Evolutionary conservation across 1,140 invertebrate genomes (phyloP).

Genomic region (Trichonephila clavipes): DNA sequence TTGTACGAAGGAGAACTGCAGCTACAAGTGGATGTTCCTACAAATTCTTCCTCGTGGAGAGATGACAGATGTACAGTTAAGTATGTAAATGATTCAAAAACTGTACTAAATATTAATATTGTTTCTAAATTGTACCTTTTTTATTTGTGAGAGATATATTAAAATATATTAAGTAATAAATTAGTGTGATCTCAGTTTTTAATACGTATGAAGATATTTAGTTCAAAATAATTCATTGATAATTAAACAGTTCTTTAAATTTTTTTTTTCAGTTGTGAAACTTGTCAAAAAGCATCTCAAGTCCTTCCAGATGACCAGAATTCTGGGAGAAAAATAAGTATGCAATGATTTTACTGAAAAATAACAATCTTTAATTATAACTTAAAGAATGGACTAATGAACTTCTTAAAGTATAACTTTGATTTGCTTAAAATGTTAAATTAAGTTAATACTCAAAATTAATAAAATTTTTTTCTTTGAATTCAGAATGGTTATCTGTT

Average conservation of each 20-base stretch:
- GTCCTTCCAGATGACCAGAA: not conserved
- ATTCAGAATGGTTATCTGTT: slow-evolving; percentile 82
- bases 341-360: not conserved
- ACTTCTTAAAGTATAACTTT: not conserved
- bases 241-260: no score
- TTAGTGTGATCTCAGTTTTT: not conserved
- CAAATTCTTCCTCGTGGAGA: slow-evolving; percentile 79
- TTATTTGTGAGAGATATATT: not conserved
- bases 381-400: no score
- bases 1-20: slow-evolving; percentile 88
- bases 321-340: slow-evolving; percentile 76
- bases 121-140: not conserved
- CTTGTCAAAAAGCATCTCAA: slow-evolving; percentile 71
- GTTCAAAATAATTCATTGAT: no score
- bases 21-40: slow-evolving; percentile 80
- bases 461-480: not conserved
- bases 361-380: no score
- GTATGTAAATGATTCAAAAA: slow-evolving; percentile 13
- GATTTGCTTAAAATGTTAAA: not conserved
- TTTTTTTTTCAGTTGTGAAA: slow-evolving; percentile 71
- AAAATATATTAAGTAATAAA: not conserved
- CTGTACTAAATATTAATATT: not conserved
- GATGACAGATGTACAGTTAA: slow-evolving; percentile 72
- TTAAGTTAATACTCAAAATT: not conserved
- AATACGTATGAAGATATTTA: no score